phyloP scores from a whole-genome alignment of 1,140 invertebrate genomes.

The Euwallacea fornicatus region DNA sequence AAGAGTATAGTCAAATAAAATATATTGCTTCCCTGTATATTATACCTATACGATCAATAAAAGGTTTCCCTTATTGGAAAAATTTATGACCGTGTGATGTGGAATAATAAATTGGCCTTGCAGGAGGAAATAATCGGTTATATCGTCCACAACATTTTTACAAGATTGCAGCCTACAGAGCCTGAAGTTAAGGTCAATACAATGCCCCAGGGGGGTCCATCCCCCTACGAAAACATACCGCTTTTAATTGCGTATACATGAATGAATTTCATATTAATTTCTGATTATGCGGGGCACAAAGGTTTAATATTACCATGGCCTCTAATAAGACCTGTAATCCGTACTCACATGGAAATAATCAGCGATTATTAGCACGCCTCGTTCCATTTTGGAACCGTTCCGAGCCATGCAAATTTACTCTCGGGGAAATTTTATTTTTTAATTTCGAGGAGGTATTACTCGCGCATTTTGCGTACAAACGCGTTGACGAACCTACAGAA shows the following conservation, averaged over 20 bases:
- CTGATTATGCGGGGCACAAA: conserved; percentile 54
- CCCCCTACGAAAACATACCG: conserved; percentile 49
- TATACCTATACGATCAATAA: conserved; percentile 11
- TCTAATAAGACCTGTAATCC: conserved; percentile 55
- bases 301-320: conserved; percentile 54
- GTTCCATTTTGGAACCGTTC: conserved; percentile 41
- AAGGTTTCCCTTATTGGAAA: conserved; percentile 6
- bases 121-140: neutral
- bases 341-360: conserved; percentile 51
- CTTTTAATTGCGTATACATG: conserved; percentile 52
- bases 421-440: conserved; percentile 37
- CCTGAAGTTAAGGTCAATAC: neutral
- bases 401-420: conserved; percentile 44
- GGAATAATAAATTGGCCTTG: conserved; percentile 9
- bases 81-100: conserved; percentile 12
- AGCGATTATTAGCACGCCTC: conserved; percentile 49
- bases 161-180: too few relatives aligned
- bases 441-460: conserved; percentile 30
- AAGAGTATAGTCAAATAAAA: conserved; percentile 12
- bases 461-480: conserved; percentile 25
- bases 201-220: neutral
- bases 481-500: neutral
- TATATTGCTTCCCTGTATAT: conserved; percentile 4
- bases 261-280: conserved; percentile 56
- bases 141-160: too few relatives aligned